These are phyloP conservation scores for Uropsilus gracilis DNA, from an alignment of 2,113 vertebrate species.

Conservation along the genomic window DNA sequence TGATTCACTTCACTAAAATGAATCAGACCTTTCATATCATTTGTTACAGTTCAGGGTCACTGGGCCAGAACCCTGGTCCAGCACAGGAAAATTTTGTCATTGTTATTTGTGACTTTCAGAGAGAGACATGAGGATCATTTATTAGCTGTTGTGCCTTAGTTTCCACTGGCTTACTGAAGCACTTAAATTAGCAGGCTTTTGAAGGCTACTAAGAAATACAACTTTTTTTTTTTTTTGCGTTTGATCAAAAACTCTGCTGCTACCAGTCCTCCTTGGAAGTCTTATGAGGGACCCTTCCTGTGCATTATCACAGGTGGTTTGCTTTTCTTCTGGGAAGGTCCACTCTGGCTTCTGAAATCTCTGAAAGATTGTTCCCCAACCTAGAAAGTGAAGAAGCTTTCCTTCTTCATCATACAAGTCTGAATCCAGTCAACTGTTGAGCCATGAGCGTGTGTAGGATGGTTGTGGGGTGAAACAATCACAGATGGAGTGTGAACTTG, in stretches of 20 bases:
- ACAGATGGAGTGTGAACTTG: not conserved
- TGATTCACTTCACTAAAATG: not conserved
- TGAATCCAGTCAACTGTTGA: not conserved
- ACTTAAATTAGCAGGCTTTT: not conserved
- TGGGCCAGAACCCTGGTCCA: not conserved
- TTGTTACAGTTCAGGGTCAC: not conserved
- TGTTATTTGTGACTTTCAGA: constrained; percentile 3
- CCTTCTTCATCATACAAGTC: not conserved
- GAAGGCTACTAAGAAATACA: not conserved
- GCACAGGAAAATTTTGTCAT: not conserved
- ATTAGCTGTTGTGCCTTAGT: not conserved
- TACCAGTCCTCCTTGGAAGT: not conserved
- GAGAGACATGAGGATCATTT: not conserved
- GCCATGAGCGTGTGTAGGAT: not conserved
- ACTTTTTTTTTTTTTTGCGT: not conserved
- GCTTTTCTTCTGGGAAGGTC: constrained; percentile 32
- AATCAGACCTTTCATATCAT: not conserved
- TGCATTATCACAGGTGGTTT: not conserved
- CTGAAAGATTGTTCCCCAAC: constrained; percentile 25
- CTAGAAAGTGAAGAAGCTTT: constrained; percentile 21
- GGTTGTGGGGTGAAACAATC: not conserved
- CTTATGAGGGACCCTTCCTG: not conserved
- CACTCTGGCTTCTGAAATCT: constrained; percentile 13
- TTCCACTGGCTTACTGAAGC: not conserved
- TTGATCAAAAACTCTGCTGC: not conserved